Evolutionary conservation across 2,797 vertebrate species (phyloP).

Genomic region (Myiothlypis coronata): DNA sequence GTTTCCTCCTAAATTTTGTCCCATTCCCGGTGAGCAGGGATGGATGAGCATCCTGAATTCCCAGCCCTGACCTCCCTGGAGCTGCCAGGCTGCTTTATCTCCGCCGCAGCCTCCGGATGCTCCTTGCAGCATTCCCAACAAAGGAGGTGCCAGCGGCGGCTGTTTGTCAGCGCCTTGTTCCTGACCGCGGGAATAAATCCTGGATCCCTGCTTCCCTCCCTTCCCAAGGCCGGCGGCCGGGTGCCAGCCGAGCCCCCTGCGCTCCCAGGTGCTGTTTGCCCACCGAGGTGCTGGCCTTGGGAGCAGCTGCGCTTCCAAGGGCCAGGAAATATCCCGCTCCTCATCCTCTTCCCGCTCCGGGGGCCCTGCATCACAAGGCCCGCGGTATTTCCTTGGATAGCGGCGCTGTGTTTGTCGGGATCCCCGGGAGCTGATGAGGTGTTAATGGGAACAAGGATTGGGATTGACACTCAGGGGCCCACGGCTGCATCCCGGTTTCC

Average conservation of each 20-base stretch:
- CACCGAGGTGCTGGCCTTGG: slow-evolving; percentile 82
- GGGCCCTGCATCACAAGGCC: slow-evolving; percentile 84
- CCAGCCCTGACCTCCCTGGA: slow-evolving; percentile 19
- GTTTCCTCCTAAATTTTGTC: neutral
- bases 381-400: slow-evolving; percentile 79
- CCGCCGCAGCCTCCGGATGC: neutral
- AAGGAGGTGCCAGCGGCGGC: neutral
- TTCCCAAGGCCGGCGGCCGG: neutral
- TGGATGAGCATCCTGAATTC: neutral
- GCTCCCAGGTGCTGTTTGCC: slow-evolving; percentile 91
- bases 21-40: neutral
- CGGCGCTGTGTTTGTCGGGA: slow-evolving; percentile 83
- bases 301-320: slow-evolving; percentile 80
- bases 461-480: slow-evolving; percentile 27
- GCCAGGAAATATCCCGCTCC: slow-evolving; percentile 81
- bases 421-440: slow-evolving; percentile 91
- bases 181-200: slow-evolving; percentile 26
- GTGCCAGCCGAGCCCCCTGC: neutral
- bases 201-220: neutral
- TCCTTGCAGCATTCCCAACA: neutral
- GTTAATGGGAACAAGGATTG: slow-evolving; percentile 76
- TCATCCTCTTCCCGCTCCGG: slow-evolving; percentile 58
- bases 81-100: slow-evolving; percentile 22
- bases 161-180: neutral
- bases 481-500: neutral